phyloP scores from a whole-genome alignment of 2,888 invertebrate genomes.

The Operophtera brumata region DNA sequence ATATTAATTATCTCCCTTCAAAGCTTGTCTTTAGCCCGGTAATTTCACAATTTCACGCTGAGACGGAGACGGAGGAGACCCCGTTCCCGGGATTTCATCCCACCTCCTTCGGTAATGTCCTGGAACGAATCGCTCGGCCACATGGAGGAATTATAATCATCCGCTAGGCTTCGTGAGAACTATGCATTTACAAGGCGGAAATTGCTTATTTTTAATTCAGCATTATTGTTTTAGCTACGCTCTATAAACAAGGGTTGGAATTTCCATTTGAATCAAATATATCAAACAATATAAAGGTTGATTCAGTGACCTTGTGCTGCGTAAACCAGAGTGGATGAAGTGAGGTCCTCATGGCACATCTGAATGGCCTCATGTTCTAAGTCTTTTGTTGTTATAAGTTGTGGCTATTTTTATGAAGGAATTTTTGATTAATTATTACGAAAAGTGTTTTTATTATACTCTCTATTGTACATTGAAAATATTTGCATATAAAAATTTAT shows the following conservation, averaged over 20 bases:
- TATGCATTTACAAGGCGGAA: slow-evolving; percentile 47
- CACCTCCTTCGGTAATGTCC: slow-evolving; percentile 65
- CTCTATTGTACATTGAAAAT: too few relatives aligned
- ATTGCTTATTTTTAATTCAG: slow-evolving; percentile 28
- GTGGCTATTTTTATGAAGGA: too few relatives aligned
- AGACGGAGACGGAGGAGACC: slow-evolving; percentile 62
- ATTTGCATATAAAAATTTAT: too few relatives aligned
- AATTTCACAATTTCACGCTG: slow-evolving; percentile 78
- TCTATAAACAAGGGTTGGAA: slow-evolving; percentile 8
- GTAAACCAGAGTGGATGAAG: too few relatives aligned
- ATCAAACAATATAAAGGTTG: not conserved
- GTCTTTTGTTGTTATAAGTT: too few relatives aligned
- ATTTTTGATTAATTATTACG: too few relatives aligned
- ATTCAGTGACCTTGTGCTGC: not conserved
- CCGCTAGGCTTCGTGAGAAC: slow-evolving; percentile 63
- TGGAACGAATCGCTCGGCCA: slow-evolving; percentile 69
- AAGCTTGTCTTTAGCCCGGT: slow-evolving; percentile 53
- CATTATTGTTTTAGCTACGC: slow-evolving; percentile 23
- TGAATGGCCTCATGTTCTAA: too few relatives aligned
- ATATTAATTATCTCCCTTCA: slow-evolving; percentile 27
- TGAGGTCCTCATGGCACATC: too few relatives aligned
- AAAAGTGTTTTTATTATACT: too few relatives aligned
- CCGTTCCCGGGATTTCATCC: slow-evolving; percentile 65
- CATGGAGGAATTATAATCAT: slow-evolving; percentile 73
- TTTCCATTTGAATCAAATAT: slow-evolving; percentile 8